Evolutionary conservation across 2,113 vertebrate species (phyloP).

Genomic region (Tursiops truncatus): DNA sequence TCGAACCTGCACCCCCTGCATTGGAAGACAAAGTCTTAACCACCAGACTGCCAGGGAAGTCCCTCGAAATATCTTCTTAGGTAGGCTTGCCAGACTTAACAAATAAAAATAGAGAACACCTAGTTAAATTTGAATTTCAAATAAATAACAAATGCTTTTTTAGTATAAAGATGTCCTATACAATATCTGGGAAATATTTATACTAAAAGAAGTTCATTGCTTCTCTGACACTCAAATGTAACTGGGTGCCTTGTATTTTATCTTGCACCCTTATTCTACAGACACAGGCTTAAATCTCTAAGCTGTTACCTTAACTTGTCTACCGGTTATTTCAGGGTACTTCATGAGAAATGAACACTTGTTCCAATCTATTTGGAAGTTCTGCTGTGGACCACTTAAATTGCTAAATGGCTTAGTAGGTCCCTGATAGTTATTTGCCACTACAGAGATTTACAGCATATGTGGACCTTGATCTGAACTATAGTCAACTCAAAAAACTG

Average conservation of each 20-base stretch:
- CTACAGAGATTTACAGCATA: constrained; percentile 44
- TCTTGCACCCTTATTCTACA: background rate
- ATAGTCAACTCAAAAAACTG: constrained; percentile 55
- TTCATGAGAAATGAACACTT: constrained; percentile 46
- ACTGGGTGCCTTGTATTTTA: constrained; percentile 28
- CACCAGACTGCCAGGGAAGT: too few relatives aligned
- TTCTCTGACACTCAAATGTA: constrained; percentile 30
- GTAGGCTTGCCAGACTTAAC: background rate
- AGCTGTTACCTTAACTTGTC: background rate
- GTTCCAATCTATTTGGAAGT: constrained; percentile 8
- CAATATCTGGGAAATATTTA: background rate
- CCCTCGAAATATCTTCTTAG: background rate
- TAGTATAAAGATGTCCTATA: background rate
- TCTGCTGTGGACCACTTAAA: background rate
- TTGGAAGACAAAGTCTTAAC: too few relatives aligned
- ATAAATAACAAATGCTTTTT: constrained; percentile 20
- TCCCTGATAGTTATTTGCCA: constrained; percentile 17
- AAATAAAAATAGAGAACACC: background rate
- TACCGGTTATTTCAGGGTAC: constrained; percentile 28
- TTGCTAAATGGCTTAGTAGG: background rate
- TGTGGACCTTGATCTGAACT: constrained; percentile 55
- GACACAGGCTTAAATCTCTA: constrained; percentile 23
- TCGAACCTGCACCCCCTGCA: too few relatives aligned
- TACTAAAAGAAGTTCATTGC: background rate
- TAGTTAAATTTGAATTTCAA: constrained; percentile 33